Conservation (phyloP, 2,113 vertebrate genomes). For the Alexandromys fortis region DNA sequence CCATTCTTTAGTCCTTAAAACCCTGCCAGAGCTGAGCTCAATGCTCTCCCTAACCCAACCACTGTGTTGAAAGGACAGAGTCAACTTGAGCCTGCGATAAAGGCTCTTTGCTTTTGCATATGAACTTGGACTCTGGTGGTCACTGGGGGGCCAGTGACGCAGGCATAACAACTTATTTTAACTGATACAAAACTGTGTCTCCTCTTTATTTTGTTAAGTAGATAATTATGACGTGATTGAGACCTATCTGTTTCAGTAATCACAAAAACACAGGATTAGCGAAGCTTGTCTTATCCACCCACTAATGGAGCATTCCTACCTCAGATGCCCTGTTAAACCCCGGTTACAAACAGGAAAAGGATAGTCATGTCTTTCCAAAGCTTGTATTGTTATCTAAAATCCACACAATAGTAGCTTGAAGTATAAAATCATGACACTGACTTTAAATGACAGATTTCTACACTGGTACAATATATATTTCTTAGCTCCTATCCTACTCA, state of each 20-base stretch:
- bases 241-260: not conserved
- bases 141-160: too few species aligned
- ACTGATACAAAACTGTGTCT: not conserved
- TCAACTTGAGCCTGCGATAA: too few species aligned
- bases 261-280: not conserved
- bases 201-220: not conserved
- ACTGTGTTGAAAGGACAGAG: too few species aligned
- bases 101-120: too few species aligned
- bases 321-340: not conserved
- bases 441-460: constrained; percentile 15
- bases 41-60: too few species aligned
- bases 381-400: not conserved
- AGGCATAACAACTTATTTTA: not conserved
- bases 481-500: not conserved
- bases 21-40: too few species aligned
- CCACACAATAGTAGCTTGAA: not conserved
- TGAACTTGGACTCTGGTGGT: too few species aligned
- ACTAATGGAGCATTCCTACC: not conserved
- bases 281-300: not conserved
- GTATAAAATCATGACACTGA: not conserved
- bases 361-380: not conserved
- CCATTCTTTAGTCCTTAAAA: too few species aligned
- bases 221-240: not conserved
- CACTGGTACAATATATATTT: not conserved
- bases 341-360: not conserved